Conservation (phyloP, 2,797 vertebrate genomes). For the Aselliscus stoliczkanus region DNA sequence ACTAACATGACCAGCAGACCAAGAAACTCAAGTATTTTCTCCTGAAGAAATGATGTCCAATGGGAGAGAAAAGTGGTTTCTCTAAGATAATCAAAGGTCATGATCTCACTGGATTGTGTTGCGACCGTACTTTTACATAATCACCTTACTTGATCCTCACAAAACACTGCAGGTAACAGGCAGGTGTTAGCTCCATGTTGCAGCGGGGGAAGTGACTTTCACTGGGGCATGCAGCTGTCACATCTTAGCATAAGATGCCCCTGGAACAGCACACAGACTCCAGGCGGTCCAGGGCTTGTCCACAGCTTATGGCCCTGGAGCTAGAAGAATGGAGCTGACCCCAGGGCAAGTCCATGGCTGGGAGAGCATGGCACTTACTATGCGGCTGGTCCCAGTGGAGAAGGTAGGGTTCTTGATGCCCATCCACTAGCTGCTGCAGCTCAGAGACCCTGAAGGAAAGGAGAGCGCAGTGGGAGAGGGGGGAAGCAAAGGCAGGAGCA, state of each 20-base stretch:
- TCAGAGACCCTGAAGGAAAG: conserved; percentile 61
- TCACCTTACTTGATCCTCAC: background rate
- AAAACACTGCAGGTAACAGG: background rate
- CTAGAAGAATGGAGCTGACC: background rate
- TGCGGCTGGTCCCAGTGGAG: conserved; percentile 67
- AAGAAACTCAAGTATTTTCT: background rate
- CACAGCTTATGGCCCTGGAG: background rate
- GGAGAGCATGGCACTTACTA: conserved; percentile 53
- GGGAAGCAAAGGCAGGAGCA: background rate
- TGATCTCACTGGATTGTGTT: background rate
- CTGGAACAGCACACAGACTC: background rate
- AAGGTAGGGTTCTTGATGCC: conserved; percentile 72
- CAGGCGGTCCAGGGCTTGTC: background rate
- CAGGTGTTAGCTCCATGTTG: background rate
- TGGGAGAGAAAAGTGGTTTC: background rate
- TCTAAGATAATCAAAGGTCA: background rate
- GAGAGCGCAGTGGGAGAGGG: background rate
- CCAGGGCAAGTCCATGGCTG: background rate
- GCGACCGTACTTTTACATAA: background rate
- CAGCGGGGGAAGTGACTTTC: background rate
- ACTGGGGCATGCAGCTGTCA: background rate
- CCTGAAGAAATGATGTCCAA: background rate
- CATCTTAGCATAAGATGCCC: background rate
- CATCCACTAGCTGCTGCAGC: conserved; percentile 65
- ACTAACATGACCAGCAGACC: background rate